Conservation (phyloP, 2,113 vertebrate species). For the Daubentonia madagascariensis region DNA sequence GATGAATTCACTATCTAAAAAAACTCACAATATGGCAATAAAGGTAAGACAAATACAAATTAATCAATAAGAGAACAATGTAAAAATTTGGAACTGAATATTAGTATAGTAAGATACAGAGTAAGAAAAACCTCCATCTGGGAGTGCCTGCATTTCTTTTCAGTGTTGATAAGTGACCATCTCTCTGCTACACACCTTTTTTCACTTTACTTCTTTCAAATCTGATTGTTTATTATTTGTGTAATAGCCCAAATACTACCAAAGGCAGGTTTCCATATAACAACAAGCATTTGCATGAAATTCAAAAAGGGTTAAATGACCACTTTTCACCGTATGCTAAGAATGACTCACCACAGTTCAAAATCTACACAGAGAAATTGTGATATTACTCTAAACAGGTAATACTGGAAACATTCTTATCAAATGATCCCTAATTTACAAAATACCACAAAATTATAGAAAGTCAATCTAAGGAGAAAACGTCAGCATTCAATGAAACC, state of each 20-base stretch:
- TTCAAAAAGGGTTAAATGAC: neutral
- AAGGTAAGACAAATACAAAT: slow-evolving; percentile 1
- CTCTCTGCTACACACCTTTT: neutral
- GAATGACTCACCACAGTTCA: neutral
- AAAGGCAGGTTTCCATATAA: neutral
- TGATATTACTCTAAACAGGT: neutral
- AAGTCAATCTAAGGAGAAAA: neutral
- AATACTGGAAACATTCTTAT: neutral
- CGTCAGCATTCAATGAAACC: neutral
- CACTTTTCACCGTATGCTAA: neutral
- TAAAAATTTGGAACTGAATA: neutral
- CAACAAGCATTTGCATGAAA: neutral
- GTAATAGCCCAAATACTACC: neutral
- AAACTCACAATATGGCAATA: neutral
- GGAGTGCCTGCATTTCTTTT: neutral
- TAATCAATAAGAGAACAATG: neutral
- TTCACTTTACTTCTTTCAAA: neutral
- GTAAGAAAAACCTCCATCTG: neutral
- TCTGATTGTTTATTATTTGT: neutral
- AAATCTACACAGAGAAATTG: neutral
- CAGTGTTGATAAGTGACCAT: neutral
- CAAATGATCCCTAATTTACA: neutral
- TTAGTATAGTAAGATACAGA: neutral
- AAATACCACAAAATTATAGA: neutral
- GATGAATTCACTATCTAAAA: neutral